A percentile compares a stretch with the other conserved stretches of the same genome.
Conservation (phyloP, 2,113 vertebrate genomes). For the Haliaeetus leucogaster region DNA sequence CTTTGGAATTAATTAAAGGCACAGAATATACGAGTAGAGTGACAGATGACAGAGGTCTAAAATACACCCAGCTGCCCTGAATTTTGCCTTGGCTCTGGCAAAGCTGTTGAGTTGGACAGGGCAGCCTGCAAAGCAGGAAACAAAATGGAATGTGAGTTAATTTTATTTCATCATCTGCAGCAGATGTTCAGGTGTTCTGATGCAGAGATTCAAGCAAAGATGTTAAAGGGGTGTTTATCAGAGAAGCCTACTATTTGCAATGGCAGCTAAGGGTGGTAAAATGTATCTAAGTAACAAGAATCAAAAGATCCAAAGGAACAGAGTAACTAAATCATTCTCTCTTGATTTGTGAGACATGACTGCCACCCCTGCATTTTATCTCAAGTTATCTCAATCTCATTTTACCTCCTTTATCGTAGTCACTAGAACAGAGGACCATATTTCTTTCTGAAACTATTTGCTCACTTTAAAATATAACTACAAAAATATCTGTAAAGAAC, state of each 20-base stretch:
- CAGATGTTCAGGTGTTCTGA: slow-evolving; percentile 27
- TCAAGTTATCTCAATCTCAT: neutral
- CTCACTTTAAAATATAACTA: neutral
- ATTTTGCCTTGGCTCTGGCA: slow-evolving; percentile 23
- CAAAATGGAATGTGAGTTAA: slow-evolving; percentile 22
- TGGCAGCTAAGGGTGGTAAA: neutral
- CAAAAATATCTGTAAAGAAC: slow-evolving; percentile 3
- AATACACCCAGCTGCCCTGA: neutral
- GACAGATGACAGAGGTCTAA: neutral
- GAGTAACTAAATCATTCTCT: slow-evolving; percentile 17
- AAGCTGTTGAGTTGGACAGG: neutral
- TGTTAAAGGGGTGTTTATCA: slow-evolving; percentile 6
- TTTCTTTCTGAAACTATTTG: slow-evolving; percentile 39
- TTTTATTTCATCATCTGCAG: slow-evolving; percentile 44
- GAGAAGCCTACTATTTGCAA: neutral
- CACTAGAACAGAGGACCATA: neutral
- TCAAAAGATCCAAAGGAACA: neutral
- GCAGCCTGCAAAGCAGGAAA: neutral
- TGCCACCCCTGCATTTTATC: neutral
- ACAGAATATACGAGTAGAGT: neutral
- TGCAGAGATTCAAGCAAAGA: slow-evolving; percentile 21
- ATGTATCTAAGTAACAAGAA: slow-evolving; percentile 20
- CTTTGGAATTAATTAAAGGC: slow-evolving; percentile 1
- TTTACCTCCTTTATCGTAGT: neutral
- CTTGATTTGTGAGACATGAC: neutral